Conservation (phyloP, 2,113 vertebrate genomes). For the Xerus inauris region DNA sequence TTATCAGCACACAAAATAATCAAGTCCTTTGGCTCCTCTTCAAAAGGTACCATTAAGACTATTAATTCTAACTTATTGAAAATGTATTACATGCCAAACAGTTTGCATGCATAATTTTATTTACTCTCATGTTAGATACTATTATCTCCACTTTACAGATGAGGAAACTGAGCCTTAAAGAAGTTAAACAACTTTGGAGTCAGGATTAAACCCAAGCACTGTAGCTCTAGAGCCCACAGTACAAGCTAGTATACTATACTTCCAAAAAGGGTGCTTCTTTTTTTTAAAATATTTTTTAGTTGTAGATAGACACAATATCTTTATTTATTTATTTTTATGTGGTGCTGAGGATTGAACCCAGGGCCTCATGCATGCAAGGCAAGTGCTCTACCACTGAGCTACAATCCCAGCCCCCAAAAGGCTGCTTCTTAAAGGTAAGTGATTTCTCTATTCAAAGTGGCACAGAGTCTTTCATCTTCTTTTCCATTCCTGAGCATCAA, state of each 20-base stretch:
- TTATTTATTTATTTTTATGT: no score
- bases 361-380: no score
- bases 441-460: neutral
- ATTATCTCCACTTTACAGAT: neutral
- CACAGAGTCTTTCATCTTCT: neutral
- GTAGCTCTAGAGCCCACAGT: neutral
- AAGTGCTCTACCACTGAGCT: no score
- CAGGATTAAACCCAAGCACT: conserved; percentile 12
- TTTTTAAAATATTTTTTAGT: no score
- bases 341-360: no score
- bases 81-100: neutral
- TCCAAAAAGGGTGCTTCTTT: neutral
- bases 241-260: neutral
- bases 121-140: neutral
- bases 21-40: neutral
- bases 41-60: neutral
- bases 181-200: neutral
- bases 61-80: neutral
- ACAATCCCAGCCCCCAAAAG: no score
- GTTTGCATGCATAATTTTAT: neutral
- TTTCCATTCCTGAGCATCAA: neutral
- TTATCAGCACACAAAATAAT: neutral
- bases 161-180: neutral
- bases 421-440: neutral
- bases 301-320: no score